A percentile compares a stretch with the other conserved stretches of the same genome.
Conservation (phyloP, 2,797 vertebrate genomes). For the Thaleichthys pacificus region DNA sequence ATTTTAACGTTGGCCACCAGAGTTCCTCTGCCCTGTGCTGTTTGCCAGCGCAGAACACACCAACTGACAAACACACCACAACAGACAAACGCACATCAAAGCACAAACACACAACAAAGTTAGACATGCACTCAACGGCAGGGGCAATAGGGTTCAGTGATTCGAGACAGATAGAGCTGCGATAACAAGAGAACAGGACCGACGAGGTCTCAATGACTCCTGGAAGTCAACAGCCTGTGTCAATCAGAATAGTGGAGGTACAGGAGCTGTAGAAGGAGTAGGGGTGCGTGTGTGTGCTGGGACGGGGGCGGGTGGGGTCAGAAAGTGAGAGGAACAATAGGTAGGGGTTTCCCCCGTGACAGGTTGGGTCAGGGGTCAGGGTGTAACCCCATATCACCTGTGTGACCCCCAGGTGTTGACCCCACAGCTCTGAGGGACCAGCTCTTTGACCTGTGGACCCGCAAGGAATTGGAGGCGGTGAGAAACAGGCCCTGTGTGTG, state of each 20-base stretch:
- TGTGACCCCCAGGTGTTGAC: constrained; percentile 65
- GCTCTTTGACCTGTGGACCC: constrained; percentile 67
- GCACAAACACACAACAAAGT: neutral
- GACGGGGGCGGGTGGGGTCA: neutral
- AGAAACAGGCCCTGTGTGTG: constrained; percentile 37
- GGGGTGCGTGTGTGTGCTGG: neutral
- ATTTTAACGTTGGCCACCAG: neutral
- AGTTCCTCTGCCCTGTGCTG: no score
- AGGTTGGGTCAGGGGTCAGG: constrained; percentile 46
- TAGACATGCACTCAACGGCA: neutral
- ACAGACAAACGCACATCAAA: neutral
- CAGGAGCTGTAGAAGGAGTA: neutral
- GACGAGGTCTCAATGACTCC: no score
- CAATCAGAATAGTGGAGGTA: neutral
- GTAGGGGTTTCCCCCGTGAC: constrained; percentile 24
- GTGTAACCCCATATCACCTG: constrained; percentile 52
- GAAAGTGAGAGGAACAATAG: constrained; percentile 17
- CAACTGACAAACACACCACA: no score
- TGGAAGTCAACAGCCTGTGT: neutral
- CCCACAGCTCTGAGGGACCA: constrained; percentile 60
- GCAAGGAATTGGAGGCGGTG: constrained; percentile 70
- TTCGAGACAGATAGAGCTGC: neutral
- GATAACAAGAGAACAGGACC: neutral
- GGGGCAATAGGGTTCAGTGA: neutral
- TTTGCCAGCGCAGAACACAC: neutral